Conservation (phyloP, 2,797 vertebrate genomes). For the Pampus argenteus region DNA sequence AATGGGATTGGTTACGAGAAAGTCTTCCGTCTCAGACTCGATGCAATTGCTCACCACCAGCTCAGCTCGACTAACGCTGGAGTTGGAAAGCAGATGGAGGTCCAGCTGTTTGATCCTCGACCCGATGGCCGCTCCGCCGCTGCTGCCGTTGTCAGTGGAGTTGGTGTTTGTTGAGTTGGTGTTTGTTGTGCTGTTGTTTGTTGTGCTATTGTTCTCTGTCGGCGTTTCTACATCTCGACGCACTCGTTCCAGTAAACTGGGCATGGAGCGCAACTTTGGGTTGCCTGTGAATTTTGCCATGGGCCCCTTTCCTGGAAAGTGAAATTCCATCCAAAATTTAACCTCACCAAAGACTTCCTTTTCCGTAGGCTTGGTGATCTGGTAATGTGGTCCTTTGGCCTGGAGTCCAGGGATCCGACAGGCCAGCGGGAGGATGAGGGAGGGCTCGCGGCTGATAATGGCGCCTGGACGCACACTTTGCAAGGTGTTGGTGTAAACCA, state of each 20-base stretch:
- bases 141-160: fast-evolving
- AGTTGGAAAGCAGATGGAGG: slow-evolving; percentile 74
- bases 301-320: slow-evolving; percentile 68
- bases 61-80: slow-evolving; percentile 47
- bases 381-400: slow-evolving; percentile 28
- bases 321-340: slow-evolving; percentile 58
- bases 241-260: fast-evolving
- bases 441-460: slow-evolving; percentile 65
- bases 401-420: slow-evolving; percentile 67
- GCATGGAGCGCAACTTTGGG: slow-evolving; percentile 11
- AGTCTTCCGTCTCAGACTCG: slow-evolving; percentile 68
- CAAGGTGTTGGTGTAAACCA: slow-evolving; percentile 82
- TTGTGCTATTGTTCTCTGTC: too few relatives aligned
- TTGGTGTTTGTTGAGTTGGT: neutral
- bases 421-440: slow-evolving; percentile 76
- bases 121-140: fast-evolving
- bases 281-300: slow-evolving; percentile 24
- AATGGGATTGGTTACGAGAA: slow-evolving; percentile 30
- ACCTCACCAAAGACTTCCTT: slow-evolving; percentile 66
- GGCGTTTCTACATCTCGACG: slow-evolving; percentile 8
- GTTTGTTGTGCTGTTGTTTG: neutral
- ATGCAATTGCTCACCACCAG: slow-evolving; percentile 68
- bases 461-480: slow-evolving; percentile 58
- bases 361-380: slow-evolving; percentile 50
- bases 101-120: slow-evolving; percentile 58